Evolutionary conservation across 64 coral and sea anemone genomes (phyloP), one percentile per base, ranked within the genome.

Genomic region (Dendrophyllia cribrosa): DNA sequence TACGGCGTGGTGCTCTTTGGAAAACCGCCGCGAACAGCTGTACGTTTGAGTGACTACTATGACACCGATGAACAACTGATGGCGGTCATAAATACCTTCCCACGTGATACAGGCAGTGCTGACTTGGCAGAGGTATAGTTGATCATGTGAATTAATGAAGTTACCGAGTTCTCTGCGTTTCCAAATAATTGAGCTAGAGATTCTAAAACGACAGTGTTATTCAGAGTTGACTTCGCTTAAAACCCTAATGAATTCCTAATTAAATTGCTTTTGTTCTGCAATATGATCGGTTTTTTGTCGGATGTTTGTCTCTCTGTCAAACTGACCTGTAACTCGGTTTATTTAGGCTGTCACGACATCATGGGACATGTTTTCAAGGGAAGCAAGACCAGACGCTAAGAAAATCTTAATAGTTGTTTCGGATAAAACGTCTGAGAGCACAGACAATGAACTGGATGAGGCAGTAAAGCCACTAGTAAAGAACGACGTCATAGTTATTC

Each of bases 391-490:
- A 8, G 72, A 86, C 22, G 80, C 95, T 14, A 86, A 87, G 25
- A 93, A 96, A 70, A 91, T 96, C 63, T 34, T 96, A 14, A 72
- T 96, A 19, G 77, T 96, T 58, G 86, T 96, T 59, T 59, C 95
- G 47, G 95, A 96, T 74, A 86, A 81, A 26, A 63, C 53, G 48
- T 96, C 91, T 51, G 72, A 67, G 26, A 90, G 91, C 23, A 56
- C 75, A 19, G 58, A 85, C 14, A 61, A 68, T 11, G 87, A 90
- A 24, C 69, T 93, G 52, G 56, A 77, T 46, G 13, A 45, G 59
- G 91, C 79, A 55, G 59, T 72, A 7, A 93, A 73, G 46, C 87
- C 91, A 16, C 75, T 96, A 15, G 62, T 59, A 70, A 48, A 87
- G 22, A 89, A 80, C 20, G 67, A 76, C 5, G 88, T 96, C 55